Percentiles rank a stretch among this genome's conserved stretches.
Evolutionary conservation across 2,888 invertebrate genomes (phyloP).

Genomic region (Ochropacha duplaris): DNA sequence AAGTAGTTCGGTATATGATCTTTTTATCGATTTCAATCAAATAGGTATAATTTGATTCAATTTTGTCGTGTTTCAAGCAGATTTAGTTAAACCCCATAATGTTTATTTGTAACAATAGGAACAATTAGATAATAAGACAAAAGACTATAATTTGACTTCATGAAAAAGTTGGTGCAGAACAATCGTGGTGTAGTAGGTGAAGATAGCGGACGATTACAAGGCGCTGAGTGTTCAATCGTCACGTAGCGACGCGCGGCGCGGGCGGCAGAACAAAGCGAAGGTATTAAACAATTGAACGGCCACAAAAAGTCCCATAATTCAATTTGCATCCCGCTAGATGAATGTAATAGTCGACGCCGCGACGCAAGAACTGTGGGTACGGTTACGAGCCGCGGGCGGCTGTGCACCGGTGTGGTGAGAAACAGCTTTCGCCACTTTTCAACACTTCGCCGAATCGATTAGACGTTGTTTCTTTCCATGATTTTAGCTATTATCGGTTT

Average conservation of each 20-base stretch:
- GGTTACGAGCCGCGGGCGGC: constrained; percentile 65
- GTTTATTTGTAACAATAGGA: constrained; percentile 71
- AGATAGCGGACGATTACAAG: constrained; percentile 66
- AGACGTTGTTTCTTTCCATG: constrained; percentile 62
- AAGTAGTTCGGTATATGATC: too few species aligned
- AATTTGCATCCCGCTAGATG: constrained; percentile 82
- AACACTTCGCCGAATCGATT: constrained; percentile 80
- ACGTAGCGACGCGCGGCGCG: constrained; percentile 64
- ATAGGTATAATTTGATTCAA: constrained; percentile 16
- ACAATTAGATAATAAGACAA: constrained; percentile 79
- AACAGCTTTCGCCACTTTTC: constrained; percentile 77
- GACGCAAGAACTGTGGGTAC: constrained; percentile 63
- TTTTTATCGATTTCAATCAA: too few species aligned
- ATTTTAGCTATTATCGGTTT: constrained; percentile 49
- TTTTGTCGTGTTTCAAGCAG: constrained; percentile 38
- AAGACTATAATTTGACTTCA: constrained; percentile 76
- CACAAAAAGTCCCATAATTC: constrained; percentile 82
- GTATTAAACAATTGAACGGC: constrained; percentile 74
- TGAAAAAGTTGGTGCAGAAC: constrained; percentile 69
- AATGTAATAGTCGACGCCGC: constrained; percentile 64
- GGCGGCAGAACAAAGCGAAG: constrained; percentile 71
- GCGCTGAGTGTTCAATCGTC: constrained; percentile 74
- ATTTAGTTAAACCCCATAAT: constrained; percentile 47
- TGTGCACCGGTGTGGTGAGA: constrained; percentile 56
- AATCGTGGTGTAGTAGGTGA: constrained; percentile 49